Conservation (phyloP, 2,113 vertebrate genomes). For the human region DNA sequence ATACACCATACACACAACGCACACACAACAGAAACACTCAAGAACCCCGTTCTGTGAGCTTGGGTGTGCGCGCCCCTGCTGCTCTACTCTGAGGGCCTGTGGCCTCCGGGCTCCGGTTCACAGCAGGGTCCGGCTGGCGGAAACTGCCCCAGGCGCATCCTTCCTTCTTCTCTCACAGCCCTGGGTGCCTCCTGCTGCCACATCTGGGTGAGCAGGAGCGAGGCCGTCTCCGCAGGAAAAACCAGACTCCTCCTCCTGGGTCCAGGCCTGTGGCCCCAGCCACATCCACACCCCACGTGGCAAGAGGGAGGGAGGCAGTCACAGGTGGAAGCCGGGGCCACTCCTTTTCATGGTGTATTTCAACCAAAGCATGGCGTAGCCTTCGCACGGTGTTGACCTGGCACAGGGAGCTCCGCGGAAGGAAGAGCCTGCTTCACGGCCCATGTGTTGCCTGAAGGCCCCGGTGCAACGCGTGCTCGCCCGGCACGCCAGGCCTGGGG, state of each 20-base stretch:
- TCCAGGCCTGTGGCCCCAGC: not conserved
- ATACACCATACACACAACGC: not conserved
- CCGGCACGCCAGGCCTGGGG: no score
- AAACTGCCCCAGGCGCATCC: no score
- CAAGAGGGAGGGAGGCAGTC: not conserved
- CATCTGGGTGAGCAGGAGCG: not conserved
- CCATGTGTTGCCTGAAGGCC: no score
- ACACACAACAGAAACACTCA: not conserved
- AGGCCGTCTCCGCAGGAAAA: not conserved
- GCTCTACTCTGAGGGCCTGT: not conserved
- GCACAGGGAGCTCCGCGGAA: no score
- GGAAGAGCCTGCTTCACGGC: rapidly evolving
- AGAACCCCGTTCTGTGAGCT: rapidly evolving
- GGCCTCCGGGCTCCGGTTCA: no score
- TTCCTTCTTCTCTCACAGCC: not conserved
- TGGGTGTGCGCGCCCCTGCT: not conserved
- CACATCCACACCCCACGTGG: not conserved
- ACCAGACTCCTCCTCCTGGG: not conserved
- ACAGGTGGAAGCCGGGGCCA: no score
- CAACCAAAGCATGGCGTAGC: not conserved
- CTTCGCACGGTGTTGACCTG: rapidly evolving
- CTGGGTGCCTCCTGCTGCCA: not conserved
- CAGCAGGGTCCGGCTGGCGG: no score
- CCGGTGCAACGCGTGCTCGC: no score
- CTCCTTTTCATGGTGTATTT: not conserved